Percentiles rank a stretch among this genome's conserved stretches.
Evolutionary conservation across 1,140 invertebrate species (phyloP).

Genomic region (Anoplolepis gracilipes): DNA sequence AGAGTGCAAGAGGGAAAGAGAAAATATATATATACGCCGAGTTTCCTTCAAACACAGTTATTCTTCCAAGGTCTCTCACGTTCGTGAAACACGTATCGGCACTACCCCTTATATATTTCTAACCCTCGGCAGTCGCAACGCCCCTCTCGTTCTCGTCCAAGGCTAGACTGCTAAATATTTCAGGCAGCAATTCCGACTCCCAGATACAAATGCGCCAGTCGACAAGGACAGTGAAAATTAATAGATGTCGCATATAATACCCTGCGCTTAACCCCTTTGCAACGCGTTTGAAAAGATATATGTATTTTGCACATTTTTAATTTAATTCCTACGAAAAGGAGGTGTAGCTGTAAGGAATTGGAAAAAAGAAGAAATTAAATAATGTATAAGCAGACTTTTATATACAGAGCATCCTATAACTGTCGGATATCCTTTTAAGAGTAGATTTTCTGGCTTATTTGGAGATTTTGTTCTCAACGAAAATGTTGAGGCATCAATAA

Average conservation of each 20-base stretch:
- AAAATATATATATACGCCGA: constrained; percentile 34
- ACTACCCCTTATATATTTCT: constrained; percentile 62
- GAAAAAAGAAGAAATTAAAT: neutral
- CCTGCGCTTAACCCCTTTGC: constrained; percentile 32
- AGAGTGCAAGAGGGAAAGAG: neutral
- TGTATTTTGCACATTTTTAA: constrained; percentile 21
- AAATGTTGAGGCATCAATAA: too few species aligned
- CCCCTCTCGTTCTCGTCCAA: constrained; percentile 57
- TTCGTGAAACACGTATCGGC: constrained; percentile 61
- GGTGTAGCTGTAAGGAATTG: neutral
- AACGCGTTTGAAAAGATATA: neutral
- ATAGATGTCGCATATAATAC: constrained; percentile 52
- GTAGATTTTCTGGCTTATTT: too few species aligned
- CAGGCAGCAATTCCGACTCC: constrained; percentile 75
- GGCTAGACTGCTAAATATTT: constrained; percentile 79
- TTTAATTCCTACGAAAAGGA: neutral
- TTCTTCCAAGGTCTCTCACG: constrained; percentile 52
- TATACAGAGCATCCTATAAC: too few species aligned
- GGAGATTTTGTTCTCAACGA: too few species aligned
- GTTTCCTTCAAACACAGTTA: neutral
- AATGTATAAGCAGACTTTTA: too few species aligned
- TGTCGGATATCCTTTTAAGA: too few species aligned
- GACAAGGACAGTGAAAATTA: constrained; percentile 74
- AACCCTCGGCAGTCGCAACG: constrained; percentile 33
- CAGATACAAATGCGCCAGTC: constrained; percentile 48